phyloP scores from a whole-genome alignment of 92 coral and sea anemone genomes.

The Meandrina meandrites region DNA sequence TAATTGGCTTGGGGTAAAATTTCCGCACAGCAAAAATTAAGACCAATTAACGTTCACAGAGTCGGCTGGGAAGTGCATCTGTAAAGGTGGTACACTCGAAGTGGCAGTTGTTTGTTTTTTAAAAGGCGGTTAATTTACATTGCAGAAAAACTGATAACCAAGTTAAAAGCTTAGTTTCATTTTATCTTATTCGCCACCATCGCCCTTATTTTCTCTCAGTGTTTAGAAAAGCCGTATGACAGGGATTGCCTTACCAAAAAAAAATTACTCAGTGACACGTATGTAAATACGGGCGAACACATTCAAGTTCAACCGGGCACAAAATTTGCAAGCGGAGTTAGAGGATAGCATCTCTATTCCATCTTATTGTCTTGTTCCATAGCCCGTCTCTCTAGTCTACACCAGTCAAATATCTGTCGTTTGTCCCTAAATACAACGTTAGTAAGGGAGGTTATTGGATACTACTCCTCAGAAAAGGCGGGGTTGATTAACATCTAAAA shows the following conservation, averaged over 20 bases:
- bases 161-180: neutral
- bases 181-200: neutral
- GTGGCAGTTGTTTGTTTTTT: neutral
- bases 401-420: neutral
- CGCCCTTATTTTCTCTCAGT: no score
- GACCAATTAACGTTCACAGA: neutral
- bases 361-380: neutral
- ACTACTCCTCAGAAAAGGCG: no score
- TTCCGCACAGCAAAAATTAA: neutral
- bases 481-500: no score
- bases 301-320: neutral
- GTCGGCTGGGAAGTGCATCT: neutral
- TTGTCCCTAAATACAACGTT: neutral
- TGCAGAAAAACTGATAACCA: neutral
- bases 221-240: neutral
- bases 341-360: neutral
- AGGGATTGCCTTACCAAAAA: neutral
- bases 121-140: neutral
- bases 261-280: no score
- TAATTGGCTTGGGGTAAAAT: neutral
- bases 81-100: neutral
- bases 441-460: neutral
- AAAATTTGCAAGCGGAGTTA: neutral
- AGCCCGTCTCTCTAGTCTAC: neutral
- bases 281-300: neutral